Percentiles rank a stretch among this genome's conserved stretches.
Conservation (phyloP, 2,113 vertebrate genomes). For the Macaca fascicularis region DNA sequence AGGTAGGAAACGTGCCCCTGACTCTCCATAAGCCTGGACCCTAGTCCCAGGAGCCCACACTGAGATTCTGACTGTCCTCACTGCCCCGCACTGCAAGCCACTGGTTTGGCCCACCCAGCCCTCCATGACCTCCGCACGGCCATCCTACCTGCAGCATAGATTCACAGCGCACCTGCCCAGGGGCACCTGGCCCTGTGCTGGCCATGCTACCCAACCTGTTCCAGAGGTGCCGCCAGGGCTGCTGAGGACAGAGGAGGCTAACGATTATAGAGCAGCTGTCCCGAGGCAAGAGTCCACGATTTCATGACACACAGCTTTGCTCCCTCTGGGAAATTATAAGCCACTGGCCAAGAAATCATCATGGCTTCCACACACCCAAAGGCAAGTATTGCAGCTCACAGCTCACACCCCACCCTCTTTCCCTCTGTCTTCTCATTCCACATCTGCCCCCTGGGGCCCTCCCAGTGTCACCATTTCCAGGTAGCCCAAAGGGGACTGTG, state of each 20-base stretch:
- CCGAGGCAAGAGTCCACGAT: not conserved
- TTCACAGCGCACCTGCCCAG: not conserved
- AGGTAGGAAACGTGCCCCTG: not conserved
- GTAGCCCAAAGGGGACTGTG: not conserved
- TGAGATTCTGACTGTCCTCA: too few relatives aligned
- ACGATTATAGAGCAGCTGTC: not conserved
- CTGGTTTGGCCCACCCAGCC: not conserved
- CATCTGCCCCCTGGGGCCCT: not conserved
- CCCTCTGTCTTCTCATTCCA: not conserved
- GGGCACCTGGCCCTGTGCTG: not conserved
- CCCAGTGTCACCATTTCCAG: not conserved
- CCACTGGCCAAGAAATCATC: not conserved
- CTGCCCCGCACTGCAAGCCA: too few relatives aligned
- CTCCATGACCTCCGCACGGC: not conserved
- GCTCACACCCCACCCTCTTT: not conserved
- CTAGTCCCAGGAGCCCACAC: not conserved
- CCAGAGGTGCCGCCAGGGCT: not conserved
- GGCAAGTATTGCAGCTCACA: too few relatives aligned
- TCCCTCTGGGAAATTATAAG: not conserved
- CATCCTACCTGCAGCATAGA: not conserved
- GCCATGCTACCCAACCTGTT: not conserved
- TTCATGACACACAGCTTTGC: not conserved
- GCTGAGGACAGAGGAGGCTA: not conserved
- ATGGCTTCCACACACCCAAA: not conserved
- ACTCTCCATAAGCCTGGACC: not conserved